Conservation (phyloP, 1,140 invertebrate genomes). For the Dendrolimus kikuchii region DNA sequence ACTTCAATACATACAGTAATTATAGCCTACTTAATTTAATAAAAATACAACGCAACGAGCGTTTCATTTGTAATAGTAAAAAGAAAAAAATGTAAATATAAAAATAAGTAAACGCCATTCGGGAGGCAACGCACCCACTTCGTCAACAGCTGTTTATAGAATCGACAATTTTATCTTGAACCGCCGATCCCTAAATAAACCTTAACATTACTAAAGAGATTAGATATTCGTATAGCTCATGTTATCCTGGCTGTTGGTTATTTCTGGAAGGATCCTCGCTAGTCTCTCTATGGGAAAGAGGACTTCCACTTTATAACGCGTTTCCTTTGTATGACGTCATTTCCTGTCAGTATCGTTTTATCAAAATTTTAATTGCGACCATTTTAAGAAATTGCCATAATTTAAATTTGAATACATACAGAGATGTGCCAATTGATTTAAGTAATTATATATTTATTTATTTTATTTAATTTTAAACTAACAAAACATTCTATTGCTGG, state of each 20-base stretch:
- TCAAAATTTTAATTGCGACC: not conserved
- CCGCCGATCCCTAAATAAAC: conserved; percentile 6
- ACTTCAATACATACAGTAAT: too few relatives aligned
- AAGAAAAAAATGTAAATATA: conserved; percentile 15
- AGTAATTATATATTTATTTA: too few relatives aligned
- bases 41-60: conserved; percentile 7
- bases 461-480: too few relatives aligned
- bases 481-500: too few relatives aligned
- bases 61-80: conserved; percentile 23
- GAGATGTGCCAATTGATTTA: too few relatives aligned
- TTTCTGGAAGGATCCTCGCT: conserved; percentile 36
- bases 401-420: conserved; percentile 3
- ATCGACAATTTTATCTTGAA: conserved; percentile 27
- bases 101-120: conserved; percentile 6
- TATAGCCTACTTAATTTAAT: not conserved
- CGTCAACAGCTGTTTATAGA: conserved; percentile 64
- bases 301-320: conserved; percentile 45
- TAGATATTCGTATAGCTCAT: conserved; percentile 9
- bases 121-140: conserved; percentile 37
- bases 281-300: conserved; percentile 47
- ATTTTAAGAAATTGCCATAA: conserved; percentile 7
- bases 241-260: conserved; percentile 23
- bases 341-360: conserved; percentile 21
- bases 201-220: not conserved
- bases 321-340: conserved; percentile 55